These are phyloP conservation scores for Bradypodion ventrale DNA, from an alignment of 2,797 vertebrate genomes.

Conservation along the genomic window DNA sequence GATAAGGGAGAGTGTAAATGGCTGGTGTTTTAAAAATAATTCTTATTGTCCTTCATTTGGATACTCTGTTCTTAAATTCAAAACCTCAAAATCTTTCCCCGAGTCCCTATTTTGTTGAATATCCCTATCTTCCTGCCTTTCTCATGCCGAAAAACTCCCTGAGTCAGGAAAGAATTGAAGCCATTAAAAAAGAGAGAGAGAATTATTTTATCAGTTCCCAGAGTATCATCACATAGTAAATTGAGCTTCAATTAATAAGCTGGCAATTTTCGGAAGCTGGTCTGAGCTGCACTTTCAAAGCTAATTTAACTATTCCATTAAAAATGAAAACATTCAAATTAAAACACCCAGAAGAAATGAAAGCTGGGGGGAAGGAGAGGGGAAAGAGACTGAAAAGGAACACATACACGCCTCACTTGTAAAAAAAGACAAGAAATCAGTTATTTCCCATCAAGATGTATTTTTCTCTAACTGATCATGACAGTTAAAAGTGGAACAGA, in stretches of 20 bases:
- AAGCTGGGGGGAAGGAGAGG: constrained; percentile 14
- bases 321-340: constrained; percentile 76
- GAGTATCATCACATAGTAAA: constrained; percentile 65
- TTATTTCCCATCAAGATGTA: constrained; percentile 68
- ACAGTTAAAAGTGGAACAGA: constrained; percentile 90
- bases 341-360: constrained; percentile 72
- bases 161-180: constrained; percentile 60
- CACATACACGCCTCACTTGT: constrained; percentile 4
- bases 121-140: constrained; percentile 34
- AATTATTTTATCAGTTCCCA: constrained; percentile 61
- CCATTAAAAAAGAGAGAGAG: constrained; percentile 37
- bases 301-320: constrained; percentile 74
- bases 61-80: not conserved
- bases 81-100: not conserved
- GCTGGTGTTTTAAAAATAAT: no score
- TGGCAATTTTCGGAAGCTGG: constrained; percentile 64
- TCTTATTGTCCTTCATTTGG: not conserved
- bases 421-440: constrained; percentile 62
- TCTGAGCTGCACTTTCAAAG: constrained; percentile 61
- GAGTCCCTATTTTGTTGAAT: constrained; percentile 30
- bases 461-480: constrained; percentile 78
- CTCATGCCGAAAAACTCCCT: constrained; percentile 7
- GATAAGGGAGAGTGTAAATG: no score
- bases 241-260: constrained; percentile 69
- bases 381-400: not conserved